Conservation (phyloP, 2,113 vertebrate genomes). For the Tupaia tana region DNA sequence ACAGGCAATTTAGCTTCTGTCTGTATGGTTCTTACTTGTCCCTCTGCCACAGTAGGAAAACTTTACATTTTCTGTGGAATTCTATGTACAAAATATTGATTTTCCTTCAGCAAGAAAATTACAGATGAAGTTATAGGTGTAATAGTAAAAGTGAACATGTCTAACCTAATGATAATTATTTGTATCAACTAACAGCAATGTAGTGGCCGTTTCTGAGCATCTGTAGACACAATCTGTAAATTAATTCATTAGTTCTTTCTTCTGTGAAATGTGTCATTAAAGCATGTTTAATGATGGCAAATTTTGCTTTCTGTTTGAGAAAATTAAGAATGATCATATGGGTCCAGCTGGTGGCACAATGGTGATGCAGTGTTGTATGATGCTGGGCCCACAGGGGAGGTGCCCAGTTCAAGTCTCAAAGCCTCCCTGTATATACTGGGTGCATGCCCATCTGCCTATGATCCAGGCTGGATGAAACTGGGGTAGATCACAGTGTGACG, state of each 20-base stretch:
- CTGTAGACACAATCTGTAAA: neutral
- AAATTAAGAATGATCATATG: neutral
- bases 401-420: too few species aligned
- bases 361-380: too few species aligned
- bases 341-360: too few species aligned
- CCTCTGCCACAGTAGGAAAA: slow-evolving; percentile 44
- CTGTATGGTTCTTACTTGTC: neutral
- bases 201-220: neutral
- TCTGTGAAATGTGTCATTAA: neutral
- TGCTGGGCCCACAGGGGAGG: too few species aligned
- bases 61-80: slow-evolving; percentile 71
- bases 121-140: neutral
- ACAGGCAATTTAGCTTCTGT: slow-evolving; percentile 66
- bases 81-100: slow-evolving; percentile 73
- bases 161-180: neutral
- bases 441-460: too few species aligned
- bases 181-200: neutral
- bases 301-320: neutral
- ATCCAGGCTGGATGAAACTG: too few species aligned
- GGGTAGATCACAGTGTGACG: too few species aligned
- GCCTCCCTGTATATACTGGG: too few species aligned
- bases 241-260: neutral
- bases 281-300: neutral
- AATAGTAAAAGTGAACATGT: neutral
- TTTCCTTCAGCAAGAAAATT: neutral